Percentiles rank a stretch among this genome's conserved stretches.
Evolutionary conservation across 2,113 vertebrate genomes (phyloP).

Genomic region (Planiliza haematocheilus): DNA sequence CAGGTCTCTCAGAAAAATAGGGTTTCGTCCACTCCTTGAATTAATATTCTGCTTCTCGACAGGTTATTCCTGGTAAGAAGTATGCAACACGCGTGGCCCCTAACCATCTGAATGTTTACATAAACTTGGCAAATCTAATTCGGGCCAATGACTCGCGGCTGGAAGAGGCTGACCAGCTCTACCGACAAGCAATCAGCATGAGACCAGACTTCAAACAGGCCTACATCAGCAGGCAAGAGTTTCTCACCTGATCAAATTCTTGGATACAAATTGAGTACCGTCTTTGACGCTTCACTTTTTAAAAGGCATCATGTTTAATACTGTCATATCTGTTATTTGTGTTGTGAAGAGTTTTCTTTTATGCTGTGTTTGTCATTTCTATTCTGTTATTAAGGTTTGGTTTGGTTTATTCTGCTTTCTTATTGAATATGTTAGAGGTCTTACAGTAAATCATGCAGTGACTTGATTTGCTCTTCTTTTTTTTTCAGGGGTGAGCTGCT

Average conservation of each 20-base stretch:
- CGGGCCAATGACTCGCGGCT: conserved; percentile 93
- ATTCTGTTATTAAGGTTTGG: neutral
- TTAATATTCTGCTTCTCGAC: too few relatives aligned
- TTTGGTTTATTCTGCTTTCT: too few relatives aligned
- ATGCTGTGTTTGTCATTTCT: neutral
- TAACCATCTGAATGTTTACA: conserved; percentile 98
- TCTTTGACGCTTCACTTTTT: too few relatives aligned
- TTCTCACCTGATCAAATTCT: neutral
- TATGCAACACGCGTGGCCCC: conserved; percentile 97
- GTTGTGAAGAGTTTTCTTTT: neutral
- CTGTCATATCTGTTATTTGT: neutral
- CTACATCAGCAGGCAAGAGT: conserved; percentile 94
- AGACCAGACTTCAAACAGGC: conserved; percentile 98
- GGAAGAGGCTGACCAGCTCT: conserved; percentile 97
- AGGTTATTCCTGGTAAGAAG: conserved; percentile 99
- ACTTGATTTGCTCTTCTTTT: neutral
- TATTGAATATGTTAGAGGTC: neutral
- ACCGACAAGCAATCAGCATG: conserved; percentile 98
- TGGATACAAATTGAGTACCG: too few relatives aligned
- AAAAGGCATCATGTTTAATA: too few relatives aligned
- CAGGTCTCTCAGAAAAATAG: too few relatives aligned
- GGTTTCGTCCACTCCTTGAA: neutral
- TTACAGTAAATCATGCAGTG: neutral
- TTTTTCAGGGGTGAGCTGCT: conserved; percentile 92
- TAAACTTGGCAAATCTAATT: conserved; percentile 97